Evolutionary conservation across 2,888 invertebrate species (phyloP).

Genomic region (Chymomyza caudatula): DNA sequence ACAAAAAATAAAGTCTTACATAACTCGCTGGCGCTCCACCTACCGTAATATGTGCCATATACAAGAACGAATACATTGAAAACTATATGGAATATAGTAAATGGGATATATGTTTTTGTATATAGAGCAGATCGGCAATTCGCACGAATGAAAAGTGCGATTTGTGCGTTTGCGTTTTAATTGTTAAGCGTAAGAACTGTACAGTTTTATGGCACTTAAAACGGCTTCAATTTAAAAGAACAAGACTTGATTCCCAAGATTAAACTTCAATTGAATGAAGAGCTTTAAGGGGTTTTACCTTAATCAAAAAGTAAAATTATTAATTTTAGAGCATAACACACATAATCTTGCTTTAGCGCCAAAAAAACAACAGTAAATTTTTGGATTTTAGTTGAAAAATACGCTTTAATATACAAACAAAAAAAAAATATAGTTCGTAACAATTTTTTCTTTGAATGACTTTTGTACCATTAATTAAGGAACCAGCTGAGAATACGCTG

Average conservation of each 20-base stretch:
- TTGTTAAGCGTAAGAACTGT: slow-evolving; percentile 36
- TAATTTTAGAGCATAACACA: too few species aligned
- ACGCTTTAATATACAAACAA: too few species aligned
- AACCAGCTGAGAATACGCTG: too few species aligned
- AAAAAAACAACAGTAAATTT: too few species aligned
- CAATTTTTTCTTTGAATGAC: too few species aligned
- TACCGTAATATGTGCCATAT: slow-evolving; percentile 36
- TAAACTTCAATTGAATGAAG: background rate
- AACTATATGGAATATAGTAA: slow-evolving; percentile 10
- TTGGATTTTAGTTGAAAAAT: too few species aligned
- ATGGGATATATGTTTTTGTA: slow-evolving; percentile 12
- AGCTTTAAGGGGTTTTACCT: background rate
- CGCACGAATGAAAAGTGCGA: slow-evolving; percentile 57
- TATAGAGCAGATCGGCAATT: slow-evolving; percentile 35
- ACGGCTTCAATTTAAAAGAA: background rate
- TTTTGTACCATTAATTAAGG: too few species aligned
- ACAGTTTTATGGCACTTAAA: background rate
- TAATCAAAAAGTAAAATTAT: too few species aligned
- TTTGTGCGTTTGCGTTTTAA: slow-evolving; percentile 48
- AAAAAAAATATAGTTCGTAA: too few species aligned
- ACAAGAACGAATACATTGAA: slow-evolving; percentile 26
- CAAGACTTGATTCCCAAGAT: background rate
- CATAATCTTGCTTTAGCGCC: too few species aligned
- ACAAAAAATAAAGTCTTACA: slow-evolving; percentile 63
- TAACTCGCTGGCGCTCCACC: slow-evolving; percentile 65